These are phyloP conservation scores for Hylaea fasciaria DNA, from an alignment of 2,888 invertebrate species.

Conservation along the genomic window DNA sequence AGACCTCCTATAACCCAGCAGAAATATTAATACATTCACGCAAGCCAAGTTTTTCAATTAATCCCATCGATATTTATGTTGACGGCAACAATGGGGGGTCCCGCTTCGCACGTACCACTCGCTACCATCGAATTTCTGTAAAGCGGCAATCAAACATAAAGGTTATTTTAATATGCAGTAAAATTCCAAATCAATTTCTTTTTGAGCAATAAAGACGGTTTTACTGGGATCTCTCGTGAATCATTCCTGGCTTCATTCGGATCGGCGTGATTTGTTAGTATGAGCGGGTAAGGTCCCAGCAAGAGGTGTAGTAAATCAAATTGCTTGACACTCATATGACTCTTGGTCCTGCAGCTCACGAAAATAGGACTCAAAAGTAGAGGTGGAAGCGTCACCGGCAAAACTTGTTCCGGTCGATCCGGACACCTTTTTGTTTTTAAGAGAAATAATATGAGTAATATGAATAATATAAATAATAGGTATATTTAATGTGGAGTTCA, in stretches of 20 bases:
- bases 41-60: slow-evolving; percentile 68
- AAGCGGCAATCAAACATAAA: slow-evolving; percentile 74
- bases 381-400: background rate
- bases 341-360: slow-evolving; percentile 45
- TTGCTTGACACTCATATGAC: slow-evolving; percentile 60
- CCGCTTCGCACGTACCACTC: slow-evolving; percentile 51
- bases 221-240: slow-evolving; percentile 71
- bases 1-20: slow-evolving; percentile 9
- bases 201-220: slow-evolving; percentile 70
- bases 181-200: slow-evolving; percentile 81
- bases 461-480: too few relatives aligned
- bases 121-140: slow-evolving; percentile 50
- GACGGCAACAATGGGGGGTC: slow-evolving; percentile 72
- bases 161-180: slow-evolving; percentile 82
- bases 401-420: background rate
- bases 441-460: too few relatives aligned
- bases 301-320: slow-evolving; percentile 77
- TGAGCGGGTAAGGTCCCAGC: slow-evolving; percentile 72
- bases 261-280: slow-evolving; percentile 70
- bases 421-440: background rate
- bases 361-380: slow-evolving; percentile 41
- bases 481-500: too few relatives aligned
- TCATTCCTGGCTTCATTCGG: slow-evolving; percentile 53
- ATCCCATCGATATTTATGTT: slow-evolving; percentile 69
- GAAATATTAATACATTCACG: slow-evolving; percentile 33